Conservation (phyloP, 1,140 invertebrate species). For the Drosophila aff. region DNA sequence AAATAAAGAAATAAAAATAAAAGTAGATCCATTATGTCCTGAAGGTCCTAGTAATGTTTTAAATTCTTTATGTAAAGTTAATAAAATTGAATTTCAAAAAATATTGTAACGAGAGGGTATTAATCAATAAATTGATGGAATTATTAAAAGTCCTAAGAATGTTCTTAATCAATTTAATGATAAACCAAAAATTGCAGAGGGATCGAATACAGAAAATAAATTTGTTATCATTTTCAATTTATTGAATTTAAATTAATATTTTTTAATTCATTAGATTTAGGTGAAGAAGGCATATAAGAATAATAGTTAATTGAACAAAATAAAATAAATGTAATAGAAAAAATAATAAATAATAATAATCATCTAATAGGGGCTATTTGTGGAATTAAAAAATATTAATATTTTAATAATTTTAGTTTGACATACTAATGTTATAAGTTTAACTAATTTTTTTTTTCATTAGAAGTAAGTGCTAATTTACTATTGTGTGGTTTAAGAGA, state of each 20-base stretch:
- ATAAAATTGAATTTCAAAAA: slow-evolving; percentile 85
- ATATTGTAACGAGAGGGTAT: slow-evolving; percentile 85
- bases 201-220: slow-evolving; percentile 87
- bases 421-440: slow-evolving; percentile 86
- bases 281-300: slow-evolving; percentile 69
- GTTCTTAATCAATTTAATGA: slow-evolving; percentile 87
- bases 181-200: slow-evolving; percentile 84
- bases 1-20: slow-evolving; percentile 87
- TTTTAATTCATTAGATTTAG: slow-evolving; percentile 71
- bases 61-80: slow-evolving; percentile 86
- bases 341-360: slow-evolving; percentile 86
- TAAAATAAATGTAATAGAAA: slow-evolving; percentile 85
- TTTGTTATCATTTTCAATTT: slow-evolving; percentile 87
- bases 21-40: slow-evolving; percentile 84
- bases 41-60: slow-evolving; percentile 85
- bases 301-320: slow-evolving; percentile 86
- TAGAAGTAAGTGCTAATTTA: slow-evolving; percentile 86
- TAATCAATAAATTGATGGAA: slow-evolving; percentile 85
- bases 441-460: slow-evolving; percentile 86
- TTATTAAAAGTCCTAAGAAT: slow-evolving; percentile 85
- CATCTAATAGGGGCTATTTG: slow-evolving; percentile 86
- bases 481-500: slow-evolving; percentile 86
- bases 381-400: slow-evolving; percentile 87
- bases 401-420: slow-evolving; percentile 87
- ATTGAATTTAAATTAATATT: slow-evolving; percentile 79